Percentiles rank a stretch among this genome's conserved stretches.
These are phyloP conservation scores for Pangasius macronema DNA, from an alignment of 2,797 vertebrate species.

Conservation along the genomic window DNA sequence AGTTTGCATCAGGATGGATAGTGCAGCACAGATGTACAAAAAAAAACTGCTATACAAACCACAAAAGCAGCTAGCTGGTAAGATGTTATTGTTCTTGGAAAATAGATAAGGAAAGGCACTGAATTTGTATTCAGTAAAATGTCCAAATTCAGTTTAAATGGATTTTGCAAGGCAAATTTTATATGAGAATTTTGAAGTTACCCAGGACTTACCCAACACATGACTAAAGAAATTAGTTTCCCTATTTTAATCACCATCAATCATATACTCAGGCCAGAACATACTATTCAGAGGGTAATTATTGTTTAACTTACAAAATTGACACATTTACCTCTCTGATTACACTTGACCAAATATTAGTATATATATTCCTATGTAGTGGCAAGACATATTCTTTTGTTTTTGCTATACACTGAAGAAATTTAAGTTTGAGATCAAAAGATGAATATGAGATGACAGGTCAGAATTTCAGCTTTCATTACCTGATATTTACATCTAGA, in stretches of 20 bases:
- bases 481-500: not conserved
- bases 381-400: not conserved
- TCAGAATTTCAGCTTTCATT: not conserved
- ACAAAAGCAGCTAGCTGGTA: conserved; percentile 4
- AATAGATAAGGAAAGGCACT: not conserved
- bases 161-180: not conserved
- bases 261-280: not conserved
- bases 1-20: conserved; percentile 6
- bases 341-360: not conserved
- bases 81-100: not conserved
- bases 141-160: not conserved
- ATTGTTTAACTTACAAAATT: not conserved
- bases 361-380: not conserved
- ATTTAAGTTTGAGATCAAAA: not conserved
- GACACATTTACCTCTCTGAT: not conserved
- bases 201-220: not conserved
- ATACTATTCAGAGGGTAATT: not conserved
- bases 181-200: not conserved
- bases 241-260: not conserved
- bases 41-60: not conserved
- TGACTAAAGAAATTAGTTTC: not conserved
- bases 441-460: not conserved
- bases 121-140: not conserved
- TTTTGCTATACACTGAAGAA: not conserved
- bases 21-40: not conserved